These are phyloP conservation scores for Subacronicta megacephala DNA, from an alignment of 2,888 invertebrate genomes.

Conservation along the genomic window DNA sequence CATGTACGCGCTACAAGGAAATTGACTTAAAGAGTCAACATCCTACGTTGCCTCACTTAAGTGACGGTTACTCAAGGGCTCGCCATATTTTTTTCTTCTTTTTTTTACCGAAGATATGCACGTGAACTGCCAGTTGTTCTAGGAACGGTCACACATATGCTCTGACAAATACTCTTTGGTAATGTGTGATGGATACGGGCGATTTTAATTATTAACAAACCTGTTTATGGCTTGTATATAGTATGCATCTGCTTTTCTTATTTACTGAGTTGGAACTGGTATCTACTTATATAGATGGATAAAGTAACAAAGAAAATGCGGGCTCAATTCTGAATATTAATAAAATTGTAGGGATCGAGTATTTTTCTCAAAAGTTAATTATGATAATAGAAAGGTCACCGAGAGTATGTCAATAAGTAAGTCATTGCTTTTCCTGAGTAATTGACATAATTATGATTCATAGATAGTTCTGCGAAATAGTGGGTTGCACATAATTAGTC, in stretches of 20 bases:
- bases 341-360: no score
- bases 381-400: constrained; percentile 13
- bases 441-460: constrained; percentile 46
- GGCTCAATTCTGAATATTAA: constrained; percentile 1
- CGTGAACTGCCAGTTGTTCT: constrained; percentile 77
- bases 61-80: constrained; percentile 65
- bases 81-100: constrained; percentile 68
- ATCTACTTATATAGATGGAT: constrained; percentile 17
- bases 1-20: constrained; percentile 54
- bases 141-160: constrained; percentile 80
- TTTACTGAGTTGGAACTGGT: constrained; percentile 10
- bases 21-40: constrained; percentile 66
- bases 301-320: constrained; percentile 1
- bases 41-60: constrained; percentile 60
- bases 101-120: constrained; percentile 73
- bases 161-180: constrained; percentile 47
- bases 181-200: constrained; percentile 44
- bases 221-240: constrained; percentile 30
- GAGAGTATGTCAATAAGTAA: constrained; percentile 15
- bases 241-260: constrained; percentile 35
- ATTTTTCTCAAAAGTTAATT: background rate
- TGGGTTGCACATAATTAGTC: constrained; percentile 29
- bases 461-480: constrained; percentile 29
- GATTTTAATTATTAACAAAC: constrained; percentile 52
- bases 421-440: constrained; percentile 35